Percentiles rank a stretch among this genome's conserved stretches.
Conservation (phyloP, 2,797 vertebrate genomes). For the Ctenochaetus hawaiiensis region DNA sequence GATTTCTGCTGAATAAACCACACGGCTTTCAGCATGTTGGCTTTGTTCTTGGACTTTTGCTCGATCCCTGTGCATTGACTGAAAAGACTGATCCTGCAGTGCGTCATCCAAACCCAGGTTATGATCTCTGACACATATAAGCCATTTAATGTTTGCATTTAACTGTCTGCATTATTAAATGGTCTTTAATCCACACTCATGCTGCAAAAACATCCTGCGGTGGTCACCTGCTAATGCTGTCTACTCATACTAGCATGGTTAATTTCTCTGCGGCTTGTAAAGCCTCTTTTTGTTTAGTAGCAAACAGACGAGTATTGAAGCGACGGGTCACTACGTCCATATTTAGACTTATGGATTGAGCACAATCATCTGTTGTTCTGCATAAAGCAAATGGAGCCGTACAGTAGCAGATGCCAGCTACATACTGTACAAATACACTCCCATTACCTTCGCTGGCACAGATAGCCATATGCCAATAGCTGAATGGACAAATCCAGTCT, state of each 20-base stretch:
- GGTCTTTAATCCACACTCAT: not conserved
- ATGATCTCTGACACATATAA: not conserved
- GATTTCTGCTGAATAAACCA: conserved; percentile 42
- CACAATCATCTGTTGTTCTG: conserved; percentile 28
- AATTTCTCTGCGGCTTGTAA: conserved; percentile 7
- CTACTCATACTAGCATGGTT: not conserved
- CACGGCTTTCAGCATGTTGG: not conserved
- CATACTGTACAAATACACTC: conserved; percentile 16
- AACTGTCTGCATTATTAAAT: not conserved
- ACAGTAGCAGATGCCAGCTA: conserved; percentile 44
- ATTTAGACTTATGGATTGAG: conserved; percentile 7
- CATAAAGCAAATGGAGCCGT: conserved; percentile 28
- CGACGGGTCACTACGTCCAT: conserved; percentile 10
- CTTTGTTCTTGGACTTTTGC: conserved; percentile 23
- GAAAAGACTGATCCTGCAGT: not conserved
- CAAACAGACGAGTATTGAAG: not conserved
- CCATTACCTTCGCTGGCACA: conserved; percentile 35
- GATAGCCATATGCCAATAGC: not conserved
- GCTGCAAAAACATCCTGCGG: not conserved
- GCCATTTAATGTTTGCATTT: not conserved
- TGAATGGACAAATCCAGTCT: conserved; percentile 41
- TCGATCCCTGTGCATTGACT: not conserved
- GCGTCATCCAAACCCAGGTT: not conserved
- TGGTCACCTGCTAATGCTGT: conserved; percentile 10
- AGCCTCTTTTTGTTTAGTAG: not conserved